These are phyloP conservation scores for Pachyrhynchus sulphureomaculatus DNA, from an alignment of 1,140 invertebrate species.

Conservation along the genomic window DNA sequence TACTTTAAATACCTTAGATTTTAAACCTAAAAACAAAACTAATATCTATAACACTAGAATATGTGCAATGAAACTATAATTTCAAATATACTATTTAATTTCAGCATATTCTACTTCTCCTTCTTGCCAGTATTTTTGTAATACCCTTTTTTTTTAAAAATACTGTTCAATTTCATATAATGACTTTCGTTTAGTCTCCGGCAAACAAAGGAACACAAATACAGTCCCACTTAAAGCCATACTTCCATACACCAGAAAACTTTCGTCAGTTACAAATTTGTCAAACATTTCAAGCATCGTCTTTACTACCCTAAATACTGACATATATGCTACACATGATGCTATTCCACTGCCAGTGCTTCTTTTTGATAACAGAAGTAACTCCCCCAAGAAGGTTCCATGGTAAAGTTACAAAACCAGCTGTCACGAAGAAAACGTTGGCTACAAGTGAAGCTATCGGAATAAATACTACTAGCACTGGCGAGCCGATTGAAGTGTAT, in stretches of 20 bases:
- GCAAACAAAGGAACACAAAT: slow-evolving; percentile 66
- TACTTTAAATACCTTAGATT: too few relatives aligned
- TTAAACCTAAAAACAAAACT: too few relatives aligned
- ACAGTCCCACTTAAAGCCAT: slow-evolving; percentile 64
- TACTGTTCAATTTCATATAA: slow-evolving; percentile 72
- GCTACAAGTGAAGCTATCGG: too few relatives aligned
- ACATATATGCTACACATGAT: too few relatives aligned
- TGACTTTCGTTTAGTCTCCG: slow-evolving; percentile 78
- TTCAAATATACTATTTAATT: background rate
- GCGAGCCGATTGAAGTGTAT: too few relatives aligned
- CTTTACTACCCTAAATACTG: too few relatives aligned
- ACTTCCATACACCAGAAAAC: slow-evolving; percentile 38
- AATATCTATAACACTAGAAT: background rate
- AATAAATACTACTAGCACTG: too few relatives aligned
- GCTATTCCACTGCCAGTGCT: too few relatives aligned
- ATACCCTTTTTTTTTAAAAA: slow-evolving; percentile 45
- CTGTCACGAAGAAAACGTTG: too few relatives aligned
- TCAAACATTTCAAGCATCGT: slow-evolving; percentile 54
- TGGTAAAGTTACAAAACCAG: slow-evolving; percentile 65
- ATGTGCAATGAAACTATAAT: background rate
- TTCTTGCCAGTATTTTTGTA: background rate
- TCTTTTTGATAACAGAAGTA: slow-evolving; percentile 54
- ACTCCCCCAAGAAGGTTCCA: slow-evolving; percentile 70
- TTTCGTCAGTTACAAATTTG: slow-evolving; percentile 58
- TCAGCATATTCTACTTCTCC: background rate